Conservation (phyloP, 35 echinoderm and acorn worm genomes). For the Eucidaris tribuloides region DNA sequence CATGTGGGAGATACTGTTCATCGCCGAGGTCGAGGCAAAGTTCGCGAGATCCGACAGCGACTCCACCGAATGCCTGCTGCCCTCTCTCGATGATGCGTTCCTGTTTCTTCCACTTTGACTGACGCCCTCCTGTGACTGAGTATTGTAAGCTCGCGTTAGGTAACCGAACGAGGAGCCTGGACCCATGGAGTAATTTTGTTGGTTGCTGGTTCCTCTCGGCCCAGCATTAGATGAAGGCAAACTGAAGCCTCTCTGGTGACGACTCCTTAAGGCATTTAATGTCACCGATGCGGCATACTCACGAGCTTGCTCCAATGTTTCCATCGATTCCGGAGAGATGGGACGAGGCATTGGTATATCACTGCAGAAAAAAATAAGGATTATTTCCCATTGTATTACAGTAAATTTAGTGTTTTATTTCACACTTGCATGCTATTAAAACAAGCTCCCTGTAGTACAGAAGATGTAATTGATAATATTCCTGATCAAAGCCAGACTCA, state of each 20-base stretch:
- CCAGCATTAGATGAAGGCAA: not conserved
- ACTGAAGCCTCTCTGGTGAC: conserved; percentile 8
- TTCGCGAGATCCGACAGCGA: conserved; percentile 15
- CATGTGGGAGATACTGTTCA: conserved; percentile 3
- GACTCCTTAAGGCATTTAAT: conserved; percentile 28
- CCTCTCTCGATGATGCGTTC: not conserved
- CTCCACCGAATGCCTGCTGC: not conserved
- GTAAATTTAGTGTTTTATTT: too few species aligned
- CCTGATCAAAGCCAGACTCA: too few species aligned
- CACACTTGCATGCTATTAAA: too few species aligned
- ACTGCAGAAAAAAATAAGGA: too few species aligned
- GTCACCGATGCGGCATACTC: conserved; percentile 63
- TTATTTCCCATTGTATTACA: too few species aligned
- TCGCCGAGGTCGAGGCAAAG: not conserved
- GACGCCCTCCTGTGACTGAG: not conserved
- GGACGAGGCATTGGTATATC: not conserved
- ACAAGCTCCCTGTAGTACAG: too few species aligned
- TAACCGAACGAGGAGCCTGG: not conserved
- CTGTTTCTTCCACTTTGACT: not conserved
- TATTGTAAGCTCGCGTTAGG: not conserved
- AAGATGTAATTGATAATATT: too few species aligned
- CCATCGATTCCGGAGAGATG: conserved; percentile 31
- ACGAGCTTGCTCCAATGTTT: conserved; percentile 27
- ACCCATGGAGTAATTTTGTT: not conserved
- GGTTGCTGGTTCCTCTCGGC: not conserved